Percentiles rank a stretch among this genome's conserved stretches.
These are phyloP conservation scores for Pedetes capensis DNA, from an alignment of 2,113 vertebrate species.

Conservation along the genomic window DNA sequence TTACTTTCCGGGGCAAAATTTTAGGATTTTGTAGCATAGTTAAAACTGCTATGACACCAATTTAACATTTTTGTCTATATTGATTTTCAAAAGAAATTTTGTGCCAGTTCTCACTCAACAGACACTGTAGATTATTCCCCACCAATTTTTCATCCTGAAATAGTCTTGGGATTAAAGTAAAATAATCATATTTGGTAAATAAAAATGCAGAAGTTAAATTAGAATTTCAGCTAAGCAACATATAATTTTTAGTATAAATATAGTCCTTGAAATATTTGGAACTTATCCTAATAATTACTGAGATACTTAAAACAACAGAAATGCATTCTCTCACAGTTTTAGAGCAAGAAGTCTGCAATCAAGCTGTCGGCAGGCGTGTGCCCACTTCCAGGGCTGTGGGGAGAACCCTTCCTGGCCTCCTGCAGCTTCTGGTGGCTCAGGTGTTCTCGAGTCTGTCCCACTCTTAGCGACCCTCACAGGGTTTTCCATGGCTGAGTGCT, in stretches of 20 bases:
- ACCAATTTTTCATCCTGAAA: background rate
- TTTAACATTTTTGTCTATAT: background rate
- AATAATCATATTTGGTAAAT: background rate
- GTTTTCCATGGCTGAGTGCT: too few relatives aligned
- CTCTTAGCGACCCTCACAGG: too few relatives aligned
- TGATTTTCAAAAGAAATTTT: background rate
- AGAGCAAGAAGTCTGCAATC: background rate
- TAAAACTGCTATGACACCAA: background rate
- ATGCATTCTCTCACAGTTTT: background rate
- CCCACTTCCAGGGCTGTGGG: background rate
- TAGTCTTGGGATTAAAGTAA: background rate
- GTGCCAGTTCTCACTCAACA: background rate
- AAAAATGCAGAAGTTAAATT: background rate
- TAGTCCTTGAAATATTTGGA: background rate
- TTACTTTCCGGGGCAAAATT: conserved; percentile 8
- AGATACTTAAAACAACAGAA: background rate
- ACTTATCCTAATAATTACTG: background rate
- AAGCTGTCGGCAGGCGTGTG: fast-evolving
- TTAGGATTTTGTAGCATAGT: conserved; percentile 19
- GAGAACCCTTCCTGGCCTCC: background rate
- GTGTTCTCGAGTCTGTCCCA: too few relatives aligned
- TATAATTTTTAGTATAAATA: background rate
- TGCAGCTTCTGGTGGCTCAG: background rate
- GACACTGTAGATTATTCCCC: background rate
- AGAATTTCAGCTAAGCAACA: conserved; percentile 2